phyloP scores from a whole-genome alignment of 2,888 invertebrate species.

The Empis stercorea region DNA sequence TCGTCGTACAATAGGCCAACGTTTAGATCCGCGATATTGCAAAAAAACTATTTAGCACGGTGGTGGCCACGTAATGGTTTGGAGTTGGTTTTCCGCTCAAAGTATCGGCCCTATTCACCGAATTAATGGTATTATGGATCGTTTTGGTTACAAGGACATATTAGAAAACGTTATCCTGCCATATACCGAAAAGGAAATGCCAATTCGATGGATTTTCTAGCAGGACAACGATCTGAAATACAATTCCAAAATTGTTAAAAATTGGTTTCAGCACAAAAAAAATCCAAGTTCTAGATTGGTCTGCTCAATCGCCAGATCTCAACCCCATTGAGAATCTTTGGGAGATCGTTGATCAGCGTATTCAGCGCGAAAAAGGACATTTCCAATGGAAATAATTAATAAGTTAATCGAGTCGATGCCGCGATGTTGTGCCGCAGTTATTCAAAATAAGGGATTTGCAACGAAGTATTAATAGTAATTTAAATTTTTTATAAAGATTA shows the following conservation, averaged over 20 bases:
- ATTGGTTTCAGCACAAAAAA: slow-evolving; percentile 1
- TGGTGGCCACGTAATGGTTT: slow-evolving; percentile 5
- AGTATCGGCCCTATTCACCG: slow-evolving; percentile 1
- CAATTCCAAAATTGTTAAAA: slow-evolving; percentile 4
- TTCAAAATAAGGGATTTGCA: slow-evolving; percentile 1
- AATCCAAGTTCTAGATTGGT: slow-evolving; percentile 3
- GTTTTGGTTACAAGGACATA: slow-evolving; percentile 1
- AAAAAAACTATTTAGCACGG: slow-evolving; percentile 5
- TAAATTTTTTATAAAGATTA: neutral
- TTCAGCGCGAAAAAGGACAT: too few relatives aligned
- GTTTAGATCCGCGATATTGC: slow-evolving; percentile 2
- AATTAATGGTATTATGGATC: slow-evolving; percentile 6
- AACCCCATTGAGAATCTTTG: too few relatives aligned
- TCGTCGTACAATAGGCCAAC: neutral
- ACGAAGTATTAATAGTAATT: neutral
- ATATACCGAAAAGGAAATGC: slow-evolving; percentile 1
- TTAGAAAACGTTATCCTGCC: slow-evolving; percentile 1
- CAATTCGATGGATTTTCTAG: slow-evolving; percentile 2
- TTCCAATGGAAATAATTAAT: too few relatives aligned
- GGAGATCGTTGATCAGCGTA: too few relatives aligned
- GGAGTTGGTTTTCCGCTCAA: slow-evolving; percentile 4
- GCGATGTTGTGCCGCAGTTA: slow-evolving; percentile 1
- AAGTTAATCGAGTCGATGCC: slow-evolving; percentile 3
- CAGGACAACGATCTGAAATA: slow-evolving; percentile 11
- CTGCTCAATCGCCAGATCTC: slow-evolving; percentile 4